Evolutionary conservation across 1,140 invertebrate species (phyloP).

Genomic region (Bombus ignitus): DNA sequence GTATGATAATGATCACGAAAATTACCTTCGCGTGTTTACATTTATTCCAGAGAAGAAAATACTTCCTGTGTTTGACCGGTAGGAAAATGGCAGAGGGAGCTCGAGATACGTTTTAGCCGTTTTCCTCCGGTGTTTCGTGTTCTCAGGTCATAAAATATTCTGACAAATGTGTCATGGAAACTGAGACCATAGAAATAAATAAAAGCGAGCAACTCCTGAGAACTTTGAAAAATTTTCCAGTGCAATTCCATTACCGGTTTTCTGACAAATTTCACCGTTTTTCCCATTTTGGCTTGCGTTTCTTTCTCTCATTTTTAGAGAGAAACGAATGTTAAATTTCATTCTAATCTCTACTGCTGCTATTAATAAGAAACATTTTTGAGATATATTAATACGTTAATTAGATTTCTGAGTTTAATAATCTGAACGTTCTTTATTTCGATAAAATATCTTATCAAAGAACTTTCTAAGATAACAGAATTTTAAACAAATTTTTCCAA

Average conservation of each 20-base stretch:
- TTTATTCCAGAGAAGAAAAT: background rate
- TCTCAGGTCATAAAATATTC: background rate
- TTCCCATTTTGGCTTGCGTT: background rate
- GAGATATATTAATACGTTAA: no score
- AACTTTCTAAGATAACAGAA: no score
- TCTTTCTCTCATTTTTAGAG: no score
- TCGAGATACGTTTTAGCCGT: background rate
- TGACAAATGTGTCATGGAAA: background rate
- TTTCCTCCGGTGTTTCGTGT: slow-evolving; percentile 12
- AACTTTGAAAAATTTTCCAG: background rate
- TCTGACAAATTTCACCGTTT: background rate
- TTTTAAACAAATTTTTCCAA: no score
- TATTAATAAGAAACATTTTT: background rate
- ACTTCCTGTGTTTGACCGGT: background rate
- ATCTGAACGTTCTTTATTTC: no score
- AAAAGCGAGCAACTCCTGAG: background rate
- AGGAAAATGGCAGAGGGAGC: background rate
- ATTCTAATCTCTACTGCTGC: background rate
- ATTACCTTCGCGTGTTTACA: slow-evolving; percentile 35
- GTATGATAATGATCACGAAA: slow-evolving; percentile 25
- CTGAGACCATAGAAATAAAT: background rate
- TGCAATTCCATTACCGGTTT: background rate
- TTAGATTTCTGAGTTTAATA: no score
- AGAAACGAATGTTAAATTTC: no score
- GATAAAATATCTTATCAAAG: no score